Conservation (phyloP, 92 coral and sea anemone species). For the Porites lobata region DNA sequence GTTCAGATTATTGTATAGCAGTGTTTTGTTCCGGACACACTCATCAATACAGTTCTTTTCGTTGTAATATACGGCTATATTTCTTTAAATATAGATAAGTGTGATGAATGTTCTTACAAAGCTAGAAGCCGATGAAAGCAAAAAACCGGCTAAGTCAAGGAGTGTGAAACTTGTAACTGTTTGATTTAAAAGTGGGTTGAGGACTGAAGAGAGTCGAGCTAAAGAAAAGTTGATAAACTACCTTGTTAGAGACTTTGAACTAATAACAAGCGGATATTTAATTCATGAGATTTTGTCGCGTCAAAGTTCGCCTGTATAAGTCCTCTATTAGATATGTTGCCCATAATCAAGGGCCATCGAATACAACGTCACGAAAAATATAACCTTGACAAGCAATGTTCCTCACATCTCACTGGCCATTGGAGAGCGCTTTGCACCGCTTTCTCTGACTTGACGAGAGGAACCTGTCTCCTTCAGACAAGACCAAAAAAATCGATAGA, state of each 20-base stretch:
- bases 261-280: conserved; percentile 11
- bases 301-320: conserved; percentile 31
- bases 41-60: conserved; percentile 1
- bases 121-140: background rate
- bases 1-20: background rate
- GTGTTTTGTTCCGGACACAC: conserved; percentile 34
- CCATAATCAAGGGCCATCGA: conserved; percentile 24
- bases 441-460: background rate
- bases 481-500: background rate
- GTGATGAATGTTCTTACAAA: background rate
- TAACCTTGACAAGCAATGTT: background rate
- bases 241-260: background rate
- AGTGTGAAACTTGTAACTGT: too few relatives aligned
- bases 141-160: too few relatives aligned
- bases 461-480: too few relatives aligned
- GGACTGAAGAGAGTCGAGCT: background rate
- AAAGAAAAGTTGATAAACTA: background rate
- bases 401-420: background rate
- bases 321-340: conserved; percentile 14
- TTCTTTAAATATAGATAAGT: too few relatives aligned
- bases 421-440: background rate
- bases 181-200: too few relatives aligned
- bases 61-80: background rate
- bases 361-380: conserved; percentile 39
- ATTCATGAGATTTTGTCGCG: conserved; percentile 30